phyloP scores from a whole-genome alignment of 2,113 vertebrate genomes.

The Platysternon megacephalum region DNA sequence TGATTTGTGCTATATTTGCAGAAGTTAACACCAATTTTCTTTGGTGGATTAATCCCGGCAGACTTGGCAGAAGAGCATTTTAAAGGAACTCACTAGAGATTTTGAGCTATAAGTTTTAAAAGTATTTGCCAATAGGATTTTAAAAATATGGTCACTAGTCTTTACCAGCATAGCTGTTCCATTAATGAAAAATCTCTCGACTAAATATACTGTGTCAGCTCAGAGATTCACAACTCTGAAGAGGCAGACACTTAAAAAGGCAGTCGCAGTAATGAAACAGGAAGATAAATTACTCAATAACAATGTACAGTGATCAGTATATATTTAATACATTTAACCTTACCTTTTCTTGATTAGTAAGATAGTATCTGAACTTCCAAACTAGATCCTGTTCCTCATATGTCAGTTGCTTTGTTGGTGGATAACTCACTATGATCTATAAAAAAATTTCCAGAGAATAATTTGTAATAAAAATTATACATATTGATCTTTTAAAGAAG shows the following conservation, averaged over 20 bases:
- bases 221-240: background rate
- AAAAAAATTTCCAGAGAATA: background rate
- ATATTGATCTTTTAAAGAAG: background rate
- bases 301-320: background rate
- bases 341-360: constrained; percentile 98
- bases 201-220: background rate
- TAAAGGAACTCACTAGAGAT: background rate
- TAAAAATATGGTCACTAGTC: background rate
- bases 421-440: constrained; percentile 97
- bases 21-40: background rate
- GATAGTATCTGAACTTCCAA: constrained; percentile 99
- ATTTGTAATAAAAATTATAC: background rate
- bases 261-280: background rate
- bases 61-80: background rate
- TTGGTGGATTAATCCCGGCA: background rate
- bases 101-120: background rate
- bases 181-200: background rate
- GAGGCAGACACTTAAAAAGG: background rate
- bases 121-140: background rate
- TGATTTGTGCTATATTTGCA: background rate
- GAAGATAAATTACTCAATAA: background rate
- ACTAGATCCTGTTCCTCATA: constrained; percentile 98
- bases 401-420: constrained; percentile 95
- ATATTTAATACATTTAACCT: background rate
- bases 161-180: background rate